Evolutionary conservation across 2,797 vertebrate genomes (phyloP).

Genomic region (Sebastes matsubarae): DNA sequence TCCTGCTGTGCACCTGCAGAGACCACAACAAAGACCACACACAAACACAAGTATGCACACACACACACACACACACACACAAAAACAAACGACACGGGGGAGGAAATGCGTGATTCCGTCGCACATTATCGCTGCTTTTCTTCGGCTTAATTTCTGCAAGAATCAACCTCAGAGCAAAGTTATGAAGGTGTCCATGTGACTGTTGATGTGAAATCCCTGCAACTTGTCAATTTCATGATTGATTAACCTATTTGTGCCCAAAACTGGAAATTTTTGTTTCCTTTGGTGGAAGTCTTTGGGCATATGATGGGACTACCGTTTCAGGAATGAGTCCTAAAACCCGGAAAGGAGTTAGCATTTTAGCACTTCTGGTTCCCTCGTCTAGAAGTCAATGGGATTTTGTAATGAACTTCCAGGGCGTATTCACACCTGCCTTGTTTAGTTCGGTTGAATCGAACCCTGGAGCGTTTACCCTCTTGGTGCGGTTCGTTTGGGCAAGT

Average conservation of each 20-base stretch:
- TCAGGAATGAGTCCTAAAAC: no score
- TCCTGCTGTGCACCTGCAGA: slow-evolving; percentile 80
- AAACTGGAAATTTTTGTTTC: no score
- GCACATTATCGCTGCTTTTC: slow-evolving; percentile 51
- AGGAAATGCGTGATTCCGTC: slow-evolving; percentile 76
- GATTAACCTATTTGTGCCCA: neutral
- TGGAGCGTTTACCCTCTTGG: no score
- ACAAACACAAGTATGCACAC: slow-evolving; percentile 3
- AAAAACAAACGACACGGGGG: slow-evolving; percentile 41
- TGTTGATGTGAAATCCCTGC: neutral
- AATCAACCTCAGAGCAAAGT: neutral
- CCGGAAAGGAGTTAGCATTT: no score
- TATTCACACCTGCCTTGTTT: no score
- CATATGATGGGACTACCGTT: no score
- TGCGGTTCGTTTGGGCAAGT: no score
- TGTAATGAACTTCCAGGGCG: no score
- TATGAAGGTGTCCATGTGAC: neutral
- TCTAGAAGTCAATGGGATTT: no score
- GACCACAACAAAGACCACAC: slow-evolving; percentile 69
- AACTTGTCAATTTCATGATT: neutral
- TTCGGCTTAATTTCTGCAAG: neutral
- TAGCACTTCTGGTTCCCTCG: no score
- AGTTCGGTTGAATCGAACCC: no score
- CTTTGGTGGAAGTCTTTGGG: no score
- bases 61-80: slow-evolving; percentile 18